Evolutionary conservation across 2,797 vertebrate species (phyloP), one percentile per base, ranked within the genome.

Genomic region (Pangasius djambal): DNA sequence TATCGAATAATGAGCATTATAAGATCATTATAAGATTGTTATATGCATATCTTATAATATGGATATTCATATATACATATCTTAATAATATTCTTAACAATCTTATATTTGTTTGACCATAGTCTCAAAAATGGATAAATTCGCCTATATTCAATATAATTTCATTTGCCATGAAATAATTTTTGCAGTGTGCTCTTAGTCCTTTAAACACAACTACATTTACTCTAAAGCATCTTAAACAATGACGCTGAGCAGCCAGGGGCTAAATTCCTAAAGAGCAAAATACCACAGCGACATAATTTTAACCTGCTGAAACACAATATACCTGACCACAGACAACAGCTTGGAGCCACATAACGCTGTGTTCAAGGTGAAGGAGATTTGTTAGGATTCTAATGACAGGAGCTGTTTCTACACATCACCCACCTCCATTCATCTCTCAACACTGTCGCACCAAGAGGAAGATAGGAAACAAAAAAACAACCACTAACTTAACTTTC

Each of bases 231-330:
- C 22, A 81, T 55, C 6, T 31, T 28, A 52, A 50, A 78, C 55
- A 40, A 34, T 40, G 20, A 34, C 13, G 13, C 37, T 31, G 37
- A 55, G 20, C 48, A 37, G 9, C 37, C 74, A 20, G 31, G 75
- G 70, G 55, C 67, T 25, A 63, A 63, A 63, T 75, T 74, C 16
- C 22, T 31, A 63, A 34, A 0, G 48, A 57, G 88, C 61, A 85
- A 78, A 88, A 69, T 61, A 48, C 63, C 65, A 50, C n/a, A 10
- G 48, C 10, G 8, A 74, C 48, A 82, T 85, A n/a, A 55, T 67
- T 78, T 63, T 59, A n/a, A 83, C 59, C 55, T 48, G 88, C 34
- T 37, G 59, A 77, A 86, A 86, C 65, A 83, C 57, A 82, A 83
- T 52, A 20, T 16, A 28, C 8, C 55, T 85, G 34, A 57, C 22